phyloP scores from a whole-genome alignment of 2,797 vertebrate species.

The Microctenopoma stevenorrisi region DNA sequence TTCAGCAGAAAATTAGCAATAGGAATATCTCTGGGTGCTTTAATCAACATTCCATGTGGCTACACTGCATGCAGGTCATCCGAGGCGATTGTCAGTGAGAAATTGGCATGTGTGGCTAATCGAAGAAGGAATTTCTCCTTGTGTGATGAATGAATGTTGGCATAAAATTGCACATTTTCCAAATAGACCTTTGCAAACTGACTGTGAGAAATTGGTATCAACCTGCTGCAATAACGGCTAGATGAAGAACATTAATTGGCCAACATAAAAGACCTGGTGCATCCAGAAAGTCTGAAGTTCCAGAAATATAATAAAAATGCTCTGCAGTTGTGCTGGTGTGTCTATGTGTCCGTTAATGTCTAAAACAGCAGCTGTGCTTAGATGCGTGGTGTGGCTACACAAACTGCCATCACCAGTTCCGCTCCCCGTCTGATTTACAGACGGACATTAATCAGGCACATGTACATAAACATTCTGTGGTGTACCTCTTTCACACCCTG shows the following conservation, averaged over 20 bases:
- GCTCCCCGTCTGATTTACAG: constrained; percentile 77
- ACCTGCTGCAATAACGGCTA: neutral
- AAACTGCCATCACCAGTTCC: constrained; percentile 65
- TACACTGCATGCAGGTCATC: neutral
- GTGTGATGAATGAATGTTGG: neutral
- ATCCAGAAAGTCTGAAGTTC: constrained; percentile 6
- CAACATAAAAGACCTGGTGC: neutral
- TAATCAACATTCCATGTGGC: constrained; percentile 2
- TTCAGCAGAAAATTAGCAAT: neutral
- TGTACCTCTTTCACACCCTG: constrained; percentile 38
- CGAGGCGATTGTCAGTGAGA: neutral
- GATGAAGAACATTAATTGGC: neutral
- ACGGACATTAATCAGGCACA: constrained; percentile 73
- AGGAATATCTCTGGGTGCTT: neutral
- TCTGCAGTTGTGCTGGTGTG: neutral
- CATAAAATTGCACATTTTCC: neutral
- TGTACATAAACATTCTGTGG: constrained; percentile 49
- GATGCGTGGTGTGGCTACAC: constrained; percentile 56
- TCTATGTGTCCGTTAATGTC: constrained; percentile 52
- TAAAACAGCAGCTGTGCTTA: constrained; percentile 62
- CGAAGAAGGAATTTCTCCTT: neutral
- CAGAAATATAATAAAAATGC: neutral
- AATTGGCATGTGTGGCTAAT: neutral
- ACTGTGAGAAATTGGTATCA: neutral
- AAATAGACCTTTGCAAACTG: neutral